Evolutionary conservation across 2,113 vertebrate species (phyloP).

Genomic region (Ranitomeya imitator): DNA sequence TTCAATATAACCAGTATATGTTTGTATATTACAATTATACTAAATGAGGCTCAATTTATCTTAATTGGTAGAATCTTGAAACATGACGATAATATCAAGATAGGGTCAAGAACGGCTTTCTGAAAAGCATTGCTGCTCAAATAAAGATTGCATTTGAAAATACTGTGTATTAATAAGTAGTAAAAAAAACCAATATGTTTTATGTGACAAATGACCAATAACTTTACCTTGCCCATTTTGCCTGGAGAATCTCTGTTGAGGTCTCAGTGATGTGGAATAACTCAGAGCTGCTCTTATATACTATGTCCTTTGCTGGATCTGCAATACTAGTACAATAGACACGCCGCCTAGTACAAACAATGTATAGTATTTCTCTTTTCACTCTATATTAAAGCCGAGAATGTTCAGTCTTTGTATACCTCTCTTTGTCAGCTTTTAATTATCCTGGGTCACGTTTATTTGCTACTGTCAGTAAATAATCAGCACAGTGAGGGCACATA

Average conservation of each 20-base stretch:
- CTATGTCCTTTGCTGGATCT: conserved; percentile 46
- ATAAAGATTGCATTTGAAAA: not conserved
- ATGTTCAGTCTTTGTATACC: conserved; percentile 50
- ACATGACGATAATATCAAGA: too few species aligned
- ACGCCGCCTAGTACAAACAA: conserved; percentile 44
- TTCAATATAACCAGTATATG: not conserved
- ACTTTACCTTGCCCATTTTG: conserved; percentile 54
- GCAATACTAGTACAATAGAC: conserved; percentile 53
- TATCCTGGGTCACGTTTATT: conserved; percentile 8
- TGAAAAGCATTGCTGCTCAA: not conserved
- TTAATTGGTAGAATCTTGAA: not conserved
- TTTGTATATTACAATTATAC: not conserved
- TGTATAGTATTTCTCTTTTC: conserved; percentile 55
- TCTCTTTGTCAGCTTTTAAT: conserved; percentile 47
- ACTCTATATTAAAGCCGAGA: conserved; percentile 46
- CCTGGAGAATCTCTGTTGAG: conserved; percentile 7
- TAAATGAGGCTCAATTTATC: not conserved
- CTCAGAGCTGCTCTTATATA: conserved; percentile 42
- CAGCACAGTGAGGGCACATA: conserved; percentile 15
- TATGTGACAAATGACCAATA: not conserved
- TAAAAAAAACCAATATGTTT: not conserved
- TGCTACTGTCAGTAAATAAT: conserved; percentile 40
- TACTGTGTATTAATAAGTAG: not conserved
- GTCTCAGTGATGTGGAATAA: conserved; percentile 40
- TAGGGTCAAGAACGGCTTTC: not conserved